A percentile compares a stretch with the other conserved stretches of the same genome.
phyloP scores from a whole-genome alignment of 2,797 vertebrate genomes.

The Alcedo quadribrachys region DNA sequence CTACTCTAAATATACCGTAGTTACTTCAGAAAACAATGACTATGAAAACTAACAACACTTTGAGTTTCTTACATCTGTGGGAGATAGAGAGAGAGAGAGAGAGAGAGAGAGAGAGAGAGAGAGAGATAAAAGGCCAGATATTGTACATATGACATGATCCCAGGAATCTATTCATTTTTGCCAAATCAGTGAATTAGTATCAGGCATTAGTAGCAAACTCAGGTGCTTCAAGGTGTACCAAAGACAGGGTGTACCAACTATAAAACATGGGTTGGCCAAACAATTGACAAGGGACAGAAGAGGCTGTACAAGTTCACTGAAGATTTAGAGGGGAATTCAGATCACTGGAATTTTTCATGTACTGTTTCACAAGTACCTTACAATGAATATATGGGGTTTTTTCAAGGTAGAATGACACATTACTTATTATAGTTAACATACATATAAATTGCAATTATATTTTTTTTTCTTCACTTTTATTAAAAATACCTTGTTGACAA shows the following conservation, averaged over 20 bases:
- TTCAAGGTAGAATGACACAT: neutral
- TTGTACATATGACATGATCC: neutral
- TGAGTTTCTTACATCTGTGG: neutral
- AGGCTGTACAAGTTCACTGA: neutral
- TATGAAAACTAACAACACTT: neutral
- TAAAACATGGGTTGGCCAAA: neutral
- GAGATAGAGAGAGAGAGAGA: neutral
- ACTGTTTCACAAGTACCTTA: neutral
- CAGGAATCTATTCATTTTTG: neutral
- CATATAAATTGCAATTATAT: neutral
- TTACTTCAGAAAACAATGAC: neutral
- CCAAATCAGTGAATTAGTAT: neutral
- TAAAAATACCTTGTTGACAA: neutral
- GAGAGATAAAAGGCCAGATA: neutral
- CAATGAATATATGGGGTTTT: neutral
- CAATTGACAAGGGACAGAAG: neutral
- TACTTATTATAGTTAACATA: neutral
- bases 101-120: too few species aligned
- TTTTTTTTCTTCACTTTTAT: neutral
- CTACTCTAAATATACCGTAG: neutral
- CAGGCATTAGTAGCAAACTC: neutral
- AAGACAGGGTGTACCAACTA: neutral
- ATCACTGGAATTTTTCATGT: neutral
- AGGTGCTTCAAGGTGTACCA: neutral
- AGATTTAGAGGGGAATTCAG: neutral